A percentile compares a stretch with the other conserved stretches of the same genome.
These are phyloP conservation scores for Chloebia gouldiae DNA, from an alignment of 2,113 vertebrate genomes.

Conservation along the genomic window DNA sequence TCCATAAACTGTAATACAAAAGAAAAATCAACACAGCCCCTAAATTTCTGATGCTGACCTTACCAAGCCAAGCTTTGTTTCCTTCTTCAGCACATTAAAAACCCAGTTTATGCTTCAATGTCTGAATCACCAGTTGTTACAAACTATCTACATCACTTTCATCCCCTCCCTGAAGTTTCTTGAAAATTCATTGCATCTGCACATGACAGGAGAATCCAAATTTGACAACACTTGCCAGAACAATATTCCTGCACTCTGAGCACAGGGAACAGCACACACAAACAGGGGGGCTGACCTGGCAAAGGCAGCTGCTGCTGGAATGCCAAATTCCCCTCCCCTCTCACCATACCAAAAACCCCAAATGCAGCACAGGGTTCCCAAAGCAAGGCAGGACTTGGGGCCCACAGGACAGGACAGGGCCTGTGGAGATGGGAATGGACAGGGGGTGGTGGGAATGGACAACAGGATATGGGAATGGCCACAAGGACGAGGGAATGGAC, in stretches of 20 bases:
- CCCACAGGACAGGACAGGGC: neutral
- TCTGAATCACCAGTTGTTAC: neutral
- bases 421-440: neutral
- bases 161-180: neutral
- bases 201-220: neutral
- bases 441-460: neutral
- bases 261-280: neutral
- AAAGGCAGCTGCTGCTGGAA: neutral
- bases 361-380: accelerated
- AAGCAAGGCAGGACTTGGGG: neutral
- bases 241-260: neutral
- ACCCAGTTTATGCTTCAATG: neutral
- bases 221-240: neutral
- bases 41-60: neutral
- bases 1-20: neutral
- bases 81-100: neutral
- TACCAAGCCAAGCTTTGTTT: neutral
- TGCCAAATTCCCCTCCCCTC: neutral
- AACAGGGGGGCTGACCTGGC: neutral
- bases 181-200: neutral
- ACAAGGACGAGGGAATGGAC: neutral
- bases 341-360: neutral
- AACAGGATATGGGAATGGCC: neutral
- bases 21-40: neutral
- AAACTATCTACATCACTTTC: neutral